Base-by-base conservation (phyloP, 2,113 vertebrate genomes). In the Chiloscyllium plagiosum region DNA sequence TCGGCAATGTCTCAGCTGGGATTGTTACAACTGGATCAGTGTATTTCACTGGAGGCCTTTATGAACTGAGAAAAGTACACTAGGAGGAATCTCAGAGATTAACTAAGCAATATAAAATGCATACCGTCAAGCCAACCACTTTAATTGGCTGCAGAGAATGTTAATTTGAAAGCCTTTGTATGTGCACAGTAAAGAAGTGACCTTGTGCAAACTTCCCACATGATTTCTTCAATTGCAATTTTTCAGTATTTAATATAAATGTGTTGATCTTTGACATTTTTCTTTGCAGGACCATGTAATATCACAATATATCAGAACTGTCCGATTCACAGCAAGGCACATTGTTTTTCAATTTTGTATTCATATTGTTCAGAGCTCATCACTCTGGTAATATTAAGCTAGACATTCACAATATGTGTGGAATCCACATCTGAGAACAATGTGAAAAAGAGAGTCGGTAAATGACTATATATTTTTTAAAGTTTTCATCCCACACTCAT, bases 61-160 rank as follows among this genome's bases (percentile, higher is more conserved):
- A 90, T 90, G 87, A 61, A 29, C 52, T 89, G 86, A 89, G 50
- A 89, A 90, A 90, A 90, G 26, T 90, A 89, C 86, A 89, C 86
- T 89, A 90, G 26, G 33, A 90, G 87, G 87, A 90, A 61, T 61
- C 87, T 61, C 52, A 61, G 29, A 56, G 86, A 90, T 61, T 90
- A 65, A 61, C 52, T 24, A 61, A 90, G 52, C 87, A 90, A 90
- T 33, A 90, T 52, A 90, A 61, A 90, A 61, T 90, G 52, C 50
- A 52, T 90, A 61, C 50, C 33, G 52, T n/a, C 61, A 83, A 90
- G 87, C 87, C 87, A 42, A n/a, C 52, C 26, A 90, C 52, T 90
- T 52, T 90, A 90, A 90, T 90, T 90, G 56, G 33, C 50, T 33
- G 52, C 87, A 61, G 29, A 90, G 52, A 61, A 90, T 90, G 52